Evolutionary conservation across 2,888 invertebrate genomes (phyloP).

Genomic region (Stratiomys singularior): DNA sequence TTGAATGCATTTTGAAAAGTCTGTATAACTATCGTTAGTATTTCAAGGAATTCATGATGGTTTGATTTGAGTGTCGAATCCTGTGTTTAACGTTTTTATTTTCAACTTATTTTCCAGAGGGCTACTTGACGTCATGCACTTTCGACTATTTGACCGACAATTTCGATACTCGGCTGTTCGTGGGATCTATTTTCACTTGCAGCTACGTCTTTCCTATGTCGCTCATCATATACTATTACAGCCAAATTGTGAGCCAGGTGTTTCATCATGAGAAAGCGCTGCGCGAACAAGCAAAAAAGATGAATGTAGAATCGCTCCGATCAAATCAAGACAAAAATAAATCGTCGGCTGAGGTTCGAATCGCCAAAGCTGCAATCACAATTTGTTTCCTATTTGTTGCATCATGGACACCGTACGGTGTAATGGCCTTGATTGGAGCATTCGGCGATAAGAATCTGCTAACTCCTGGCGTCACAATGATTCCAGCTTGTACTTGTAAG

Average conservation of each 20-base stretch:
- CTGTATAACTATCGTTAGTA: too few species aligned
- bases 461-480: slow-evolving; percentile 82
- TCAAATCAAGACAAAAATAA: slow-evolving; percentile 73
- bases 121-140: slow-evolving; percentile 86
- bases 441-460: slow-evolving; percentile 80
- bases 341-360: slow-evolving; percentile 82
- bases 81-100: too few species aligned
- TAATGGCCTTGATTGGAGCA: slow-evolving; percentile 82
- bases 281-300: slow-evolving; percentile 84
- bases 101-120: slow-evolving; percentile 82
- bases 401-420: slow-evolving; percentile 92
- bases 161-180: slow-evolving; percentile 82
- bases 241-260: slow-evolving; percentile 88
- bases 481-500: slow-evolving; percentile 88
- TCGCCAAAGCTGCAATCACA: slow-evolving; percentile 89
- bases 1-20: too few species aligned
- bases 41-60: too few species aligned
- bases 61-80: too few species aligned
- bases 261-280: slow-evolving; percentile 86
- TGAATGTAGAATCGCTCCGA: slow-evolving; percentile 88
- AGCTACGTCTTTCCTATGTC: slow-evolving; percentile 81
- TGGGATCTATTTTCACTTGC: slow-evolving; percentile 79
- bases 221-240: slow-evolving; percentile 84
- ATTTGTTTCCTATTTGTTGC: slow-evolving; percentile 86
- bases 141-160: slow-evolving; percentile 85